phyloP scores from a whole-genome alignment of 2,113 vertebrate species.

The Prionailurus viverrinus region DNA sequence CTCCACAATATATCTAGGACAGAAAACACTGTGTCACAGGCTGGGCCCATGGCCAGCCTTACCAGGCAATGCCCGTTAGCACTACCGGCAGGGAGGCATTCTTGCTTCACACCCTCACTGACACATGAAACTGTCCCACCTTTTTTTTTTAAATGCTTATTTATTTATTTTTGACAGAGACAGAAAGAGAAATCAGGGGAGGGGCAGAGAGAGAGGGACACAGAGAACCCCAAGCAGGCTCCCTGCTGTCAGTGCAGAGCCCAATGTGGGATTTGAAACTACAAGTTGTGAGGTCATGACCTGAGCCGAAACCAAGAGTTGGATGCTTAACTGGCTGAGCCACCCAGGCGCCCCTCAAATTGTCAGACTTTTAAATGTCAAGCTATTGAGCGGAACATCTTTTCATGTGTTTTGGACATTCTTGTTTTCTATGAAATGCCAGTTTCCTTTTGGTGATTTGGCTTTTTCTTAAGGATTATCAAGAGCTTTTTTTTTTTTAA shows the following conservation, averaged over 20 bases:
- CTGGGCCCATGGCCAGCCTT: neutral
- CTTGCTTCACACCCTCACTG: neutral
- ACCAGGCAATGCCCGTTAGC: accelerated
- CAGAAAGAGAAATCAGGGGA: too few relatives aligned
- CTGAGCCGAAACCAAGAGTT: too few relatives aligned
- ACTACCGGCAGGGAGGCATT: neutral
- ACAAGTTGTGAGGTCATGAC: too few relatives aligned
- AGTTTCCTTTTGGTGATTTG: neutral
- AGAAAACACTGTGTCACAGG: neutral
- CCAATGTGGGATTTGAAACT: too few relatives aligned
- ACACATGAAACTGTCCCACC: neutral
- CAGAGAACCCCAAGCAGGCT: too few relatives aligned
- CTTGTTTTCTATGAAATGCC: neutral
- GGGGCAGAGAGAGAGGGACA: too few relatives aligned
- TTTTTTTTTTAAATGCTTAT: neutral
- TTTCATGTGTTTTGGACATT: neutral
- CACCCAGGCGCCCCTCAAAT: neutral
- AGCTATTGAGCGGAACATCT: neutral
- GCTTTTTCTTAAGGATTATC: constrained; percentile 9
- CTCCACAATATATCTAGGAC: neutral
- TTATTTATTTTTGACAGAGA: too few relatives aligned
- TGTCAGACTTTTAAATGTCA: neutral
- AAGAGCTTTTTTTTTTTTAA: neutral
- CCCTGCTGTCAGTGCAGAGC: too few relatives aligned
- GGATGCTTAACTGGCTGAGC: too few relatives aligned